Base-by-base conservation (phyloP, 2,797 vertebrate species). In the Chrosomus eos region DNA sequence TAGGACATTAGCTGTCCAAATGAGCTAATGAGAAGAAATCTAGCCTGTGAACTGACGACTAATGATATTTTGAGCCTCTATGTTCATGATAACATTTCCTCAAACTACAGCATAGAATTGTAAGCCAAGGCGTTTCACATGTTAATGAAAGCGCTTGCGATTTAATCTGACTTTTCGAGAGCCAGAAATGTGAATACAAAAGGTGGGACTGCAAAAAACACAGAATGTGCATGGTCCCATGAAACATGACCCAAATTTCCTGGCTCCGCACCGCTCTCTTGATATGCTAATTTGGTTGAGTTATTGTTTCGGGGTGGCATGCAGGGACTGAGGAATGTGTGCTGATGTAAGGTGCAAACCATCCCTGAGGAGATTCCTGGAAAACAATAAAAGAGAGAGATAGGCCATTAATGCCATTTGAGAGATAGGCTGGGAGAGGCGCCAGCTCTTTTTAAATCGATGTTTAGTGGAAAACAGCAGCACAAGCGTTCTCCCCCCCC, bases 351-450 rank as follows among this genome's bases (percentile, higher is more conserved):
- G 89, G 83, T 90, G 91, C 90, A 90, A 88, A 93, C 93, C 91
- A 88, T 91, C 92, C 91, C 94, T 36, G 82, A 86, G 89, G 88
- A 88, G 87, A 84, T 88, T 90, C 93, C 92, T 92, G 93, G 94
- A 94, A 94, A 93, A 95, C 94, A 92, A 93, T 94, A 92, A 93
- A 92, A 91, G 91, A 87, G 84, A 91, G 91, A 92, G 90, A 93
- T 91, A 89, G 92, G 88, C 91, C 91, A 94, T 95, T 94, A 89
- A 89, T 88, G 85, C 85, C 86, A 88, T 89, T 87, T 88, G 86
- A 90, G 94, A 94, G 92, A 93, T 92, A 94, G 92, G 92, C 91
- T 92, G 92, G 93, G 93, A 92, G 86, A 91, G 87, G 75, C 55
- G 92, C 95, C 93, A 94, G 90, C 78, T 89, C 88, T 92, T 93